A percentile compares a stretch with the other conserved stretches of the same genome.
These are phyloP conservation scores for Zapornia atra DNA, from an alignment of 2,113 vertebrate genomes.

Conservation along the genomic window DNA sequence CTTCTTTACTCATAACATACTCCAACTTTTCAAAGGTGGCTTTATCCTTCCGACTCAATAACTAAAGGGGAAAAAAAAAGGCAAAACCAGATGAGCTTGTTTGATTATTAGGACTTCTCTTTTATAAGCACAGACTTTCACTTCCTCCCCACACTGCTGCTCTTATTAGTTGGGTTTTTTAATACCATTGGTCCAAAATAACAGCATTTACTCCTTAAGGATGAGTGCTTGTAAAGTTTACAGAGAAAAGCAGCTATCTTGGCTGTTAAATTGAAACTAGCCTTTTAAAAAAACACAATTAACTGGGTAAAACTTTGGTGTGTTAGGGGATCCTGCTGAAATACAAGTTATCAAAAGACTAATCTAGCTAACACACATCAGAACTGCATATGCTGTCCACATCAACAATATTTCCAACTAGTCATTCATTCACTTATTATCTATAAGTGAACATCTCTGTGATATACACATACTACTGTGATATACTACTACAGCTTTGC, in stretches of 20 bases:
- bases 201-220: not conserved
- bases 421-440: not conserved
- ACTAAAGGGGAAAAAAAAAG: conserved; percentile 69
- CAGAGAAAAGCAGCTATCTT: not conserved
- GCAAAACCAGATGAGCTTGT: not conserved
- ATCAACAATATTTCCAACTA: not conserved
- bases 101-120: not conserved
- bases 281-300: not conserved
- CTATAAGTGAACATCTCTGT: not conserved
- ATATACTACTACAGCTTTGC: not conserved
- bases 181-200: not conserved
- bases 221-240: not conserved
- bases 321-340: not conserved
- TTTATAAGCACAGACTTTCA: not conserved
- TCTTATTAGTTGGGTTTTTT: not conserved
- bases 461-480: too few species aligned
- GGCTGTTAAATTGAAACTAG: not conserved
- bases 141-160: too few species aligned
- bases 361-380: not conserved
- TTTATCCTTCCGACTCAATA: conserved; percentile 97
- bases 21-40: conserved; percentile 94
- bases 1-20: conserved; percentile 98
- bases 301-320: not conserved
- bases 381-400: not conserved
- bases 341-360: not conserved